A percentile compares a stretch with the other conserved stretches of the same genome.
phyloP scores from a whole-genome alignment of 2,113 vertebrate genomes.

The Clarias macrocephalus region DNA sequence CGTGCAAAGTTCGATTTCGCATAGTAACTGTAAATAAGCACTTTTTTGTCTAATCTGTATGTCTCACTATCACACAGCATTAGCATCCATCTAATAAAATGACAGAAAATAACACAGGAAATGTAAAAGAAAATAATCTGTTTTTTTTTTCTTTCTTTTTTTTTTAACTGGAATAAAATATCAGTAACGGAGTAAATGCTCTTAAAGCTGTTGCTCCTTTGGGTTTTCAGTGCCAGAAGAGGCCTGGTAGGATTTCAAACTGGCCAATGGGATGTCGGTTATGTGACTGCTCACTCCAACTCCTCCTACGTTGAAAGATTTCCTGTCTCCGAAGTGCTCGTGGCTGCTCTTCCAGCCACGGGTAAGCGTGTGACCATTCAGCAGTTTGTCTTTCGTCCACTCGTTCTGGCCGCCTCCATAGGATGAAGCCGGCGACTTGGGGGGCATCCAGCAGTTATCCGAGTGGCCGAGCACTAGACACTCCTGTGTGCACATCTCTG shows the following conservation, averaged over 20 bases:
- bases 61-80: slow-evolving; percentile 51
- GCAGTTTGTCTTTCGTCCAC: slow-evolving; percentile 96
- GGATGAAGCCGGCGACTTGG: slow-evolving; percentile 90
- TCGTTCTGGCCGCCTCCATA: slow-evolving; percentile 90
- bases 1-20: slow-evolving; percentile 72
- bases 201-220: slow-evolving; percentile 98
- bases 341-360: slow-evolving; percentile 93
- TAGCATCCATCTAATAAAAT: slow-evolving; percentile 49
- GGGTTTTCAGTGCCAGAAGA: slow-evolving; percentile 85
- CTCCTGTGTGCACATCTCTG: slow-evolving; percentile 99
- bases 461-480: slow-evolving; percentile 96
- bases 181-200: slow-evolving; percentile 47
- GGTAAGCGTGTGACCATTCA: slow-evolving; percentile 95
- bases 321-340: slow-evolving; percentile 92
- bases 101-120: neutral
- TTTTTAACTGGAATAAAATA: slow-evolving; percentile 8
- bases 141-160: neutral
- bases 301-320: slow-evolving; percentile 87
- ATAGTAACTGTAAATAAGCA: slow-evolving; percentile 81
- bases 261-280: slow-evolving; percentile 95
- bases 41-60: slow-evolving; percentile 50
- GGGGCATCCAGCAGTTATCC: slow-evolving; percentile 99
- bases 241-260: slow-evolving; percentile 93
- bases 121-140: slow-evolving; percentile 15
- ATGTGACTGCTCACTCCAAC: slow-evolving; percentile 80